Base-by-base conservation (phyloP, 2,888 invertebrate species). In the Dryobota labecula region DNA sequence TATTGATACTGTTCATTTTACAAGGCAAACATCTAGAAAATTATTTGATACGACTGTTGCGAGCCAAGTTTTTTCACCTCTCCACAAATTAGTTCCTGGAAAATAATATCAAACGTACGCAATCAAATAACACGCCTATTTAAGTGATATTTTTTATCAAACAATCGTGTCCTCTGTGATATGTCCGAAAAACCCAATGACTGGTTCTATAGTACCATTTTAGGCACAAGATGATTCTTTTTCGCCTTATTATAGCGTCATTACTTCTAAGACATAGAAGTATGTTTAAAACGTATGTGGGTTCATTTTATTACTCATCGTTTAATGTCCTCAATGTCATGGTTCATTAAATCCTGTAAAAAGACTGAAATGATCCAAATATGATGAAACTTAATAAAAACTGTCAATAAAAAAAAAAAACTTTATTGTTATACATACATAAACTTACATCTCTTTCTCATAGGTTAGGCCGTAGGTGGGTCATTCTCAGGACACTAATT, bases 281-380 rank as follows among this genome's bases (percentile, higher is more conserved):
- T 62, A 58, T 51, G 11, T 53, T 72, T 49, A 24, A 47, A 20
- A 45, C 8, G 45, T 62, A 33, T 43, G 60, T 57, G 58, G 62
- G n/a, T n/a, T 74, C 36, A n/a, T 45, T 57, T 80, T 61, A 36
- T 72, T 82, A 82, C 60, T 82, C 72, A 79, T 77, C 72, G 56
- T 24, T 62, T 47, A 47, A 36, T 62, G 49, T 54, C 36, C 18
- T 36, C 20, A 53, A 53, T 41, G 47, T 47, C 63, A 58, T 24
- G 15, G 4, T 58, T 36, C 36, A 54, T 43, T 73, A 43, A 53
- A 41, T 72, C n/a, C 41, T 58, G 13, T 41, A n/a, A 41, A 47
- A 1, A 70, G 41, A 27, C 45, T n/a, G 24, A 33, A 7, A 15
- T 76, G 20, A 24, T 4, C 8, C 47, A 49, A 54, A 77, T 9